Evolutionary conservation across 2,113 vertebrate genomes (phyloP).

Genomic region (Tricholaema leucomelas): DNA sequence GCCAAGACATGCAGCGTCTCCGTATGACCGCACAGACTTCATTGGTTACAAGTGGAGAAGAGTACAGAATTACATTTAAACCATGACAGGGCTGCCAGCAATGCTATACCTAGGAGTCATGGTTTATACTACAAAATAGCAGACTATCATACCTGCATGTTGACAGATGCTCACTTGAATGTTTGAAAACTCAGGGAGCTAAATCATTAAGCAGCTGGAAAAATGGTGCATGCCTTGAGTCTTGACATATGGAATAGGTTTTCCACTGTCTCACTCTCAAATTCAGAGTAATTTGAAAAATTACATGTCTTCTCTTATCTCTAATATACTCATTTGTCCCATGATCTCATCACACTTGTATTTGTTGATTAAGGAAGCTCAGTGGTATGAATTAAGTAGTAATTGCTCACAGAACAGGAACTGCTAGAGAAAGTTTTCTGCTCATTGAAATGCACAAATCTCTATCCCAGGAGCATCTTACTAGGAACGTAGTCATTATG

Average conservation of each 20-base stretch:
- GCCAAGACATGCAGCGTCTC: slow-evolving; percentile 18
- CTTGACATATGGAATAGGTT: slow-evolving; percentile 62
- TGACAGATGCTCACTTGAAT: slow-evolving; percentile 56
- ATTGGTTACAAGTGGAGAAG: slow-evolving; percentile 52
- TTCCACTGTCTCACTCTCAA: slow-evolving; percentile 45
- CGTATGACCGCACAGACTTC: slow-evolving; percentile 37
- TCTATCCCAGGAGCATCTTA: slow-evolving; percentile 39
- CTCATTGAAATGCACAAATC: slow-evolving; percentile 41
- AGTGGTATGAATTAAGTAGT: slow-evolving; percentile 58
- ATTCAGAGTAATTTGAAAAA: slow-evolving; percentile 71
- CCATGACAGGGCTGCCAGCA: slow-evolving; percentile 7
- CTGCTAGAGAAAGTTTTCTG: slow-evolving; percentile 20
- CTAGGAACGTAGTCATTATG: slow-evolving; percentile 28
- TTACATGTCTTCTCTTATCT: slow-evolving; percentile 65
- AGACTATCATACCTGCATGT: slow-evolving; percentile 58
- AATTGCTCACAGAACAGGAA: slow-evolving; percentile 18
- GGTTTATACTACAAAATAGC: neutral
- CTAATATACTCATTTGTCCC: slow-evolving; percentile 70
- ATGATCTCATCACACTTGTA: slow-evolving; percentile 58
- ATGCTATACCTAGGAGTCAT: slow-evolving; percentile 18
- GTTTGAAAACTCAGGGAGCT: slow-evolving; percentile 61
- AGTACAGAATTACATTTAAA: neutral
- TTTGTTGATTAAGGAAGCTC: slow-evolving; percentile 56
- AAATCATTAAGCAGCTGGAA: slow-evolving; percentile 56
- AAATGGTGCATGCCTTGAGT: slow-evolving; percentile 34